Conservation (phyloP, 2,113 vertebrate species). For the Cyanistes caeruleus region DNA sequence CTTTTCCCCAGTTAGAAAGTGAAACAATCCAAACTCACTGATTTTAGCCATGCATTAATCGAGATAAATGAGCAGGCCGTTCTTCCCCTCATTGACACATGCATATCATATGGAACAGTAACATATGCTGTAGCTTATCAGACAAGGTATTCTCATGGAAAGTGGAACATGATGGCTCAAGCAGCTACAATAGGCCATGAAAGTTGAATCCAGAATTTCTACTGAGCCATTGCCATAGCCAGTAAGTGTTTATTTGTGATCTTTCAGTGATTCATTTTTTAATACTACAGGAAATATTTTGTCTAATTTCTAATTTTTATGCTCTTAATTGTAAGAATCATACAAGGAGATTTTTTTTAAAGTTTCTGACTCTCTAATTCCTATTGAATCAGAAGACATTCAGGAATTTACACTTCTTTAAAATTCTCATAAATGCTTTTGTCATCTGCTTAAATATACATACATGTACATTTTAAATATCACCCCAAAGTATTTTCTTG, state of each 20-base stretch:
- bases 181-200: background rate
- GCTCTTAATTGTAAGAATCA: background rate
- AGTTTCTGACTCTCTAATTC: background rate
- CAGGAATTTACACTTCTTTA: background rate
- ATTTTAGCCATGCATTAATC: background rate
- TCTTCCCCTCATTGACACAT: background rate
- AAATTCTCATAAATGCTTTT: background rate
- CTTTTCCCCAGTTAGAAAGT: background rate
- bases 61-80: background rate
- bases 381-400: background rate
- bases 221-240: background rate
- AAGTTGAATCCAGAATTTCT: background rate
- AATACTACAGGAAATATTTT: background rate
- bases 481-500: background rate
- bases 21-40: background rate
- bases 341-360: accelerated
- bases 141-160: background rate
- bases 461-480: background rate
- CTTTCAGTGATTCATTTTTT: background rate
- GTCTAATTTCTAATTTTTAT: background rate
- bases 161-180: background rate
- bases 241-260: background rate
- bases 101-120: background rate
- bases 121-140: background rate
- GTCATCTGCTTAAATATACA: background rate